phyloP scores from a whole-genome alignment of 2,797 vertebrate genomes.

The Australoheros facetus region DNA sequence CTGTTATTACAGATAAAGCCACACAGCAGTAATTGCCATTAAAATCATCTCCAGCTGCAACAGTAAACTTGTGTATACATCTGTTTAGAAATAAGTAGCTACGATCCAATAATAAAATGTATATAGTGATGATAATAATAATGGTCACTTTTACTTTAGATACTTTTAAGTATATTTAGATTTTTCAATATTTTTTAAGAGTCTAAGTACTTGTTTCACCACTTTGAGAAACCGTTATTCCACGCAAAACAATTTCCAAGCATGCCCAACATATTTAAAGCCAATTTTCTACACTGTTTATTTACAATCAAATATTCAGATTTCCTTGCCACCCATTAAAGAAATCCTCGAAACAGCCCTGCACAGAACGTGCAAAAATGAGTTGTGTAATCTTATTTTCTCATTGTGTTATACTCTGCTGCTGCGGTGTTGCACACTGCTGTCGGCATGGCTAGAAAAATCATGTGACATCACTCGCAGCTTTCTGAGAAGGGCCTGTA shows the following conservation, averaged over 20 bases:
- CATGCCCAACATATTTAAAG: background rate
- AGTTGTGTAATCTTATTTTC: slow-evolving; percentile 26
- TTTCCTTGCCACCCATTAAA: background rate
- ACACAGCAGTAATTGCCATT: too few species aligned
- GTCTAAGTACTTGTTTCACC: background rate
- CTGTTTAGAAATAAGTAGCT: background rate
- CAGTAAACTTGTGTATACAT: background rate
- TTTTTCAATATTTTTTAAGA: background rate
- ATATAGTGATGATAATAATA: background rate
- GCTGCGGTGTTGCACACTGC: slow-evolving; percentile 3
- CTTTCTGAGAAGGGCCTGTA: slow-evolving; percentile 75
- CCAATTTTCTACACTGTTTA: background rate
- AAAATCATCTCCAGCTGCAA: too few species aligned
- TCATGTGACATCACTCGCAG: slow-evolving; percentile 76
- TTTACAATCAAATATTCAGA: background rate
- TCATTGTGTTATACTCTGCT: slow-evolving; percentile 22
- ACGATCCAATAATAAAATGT: background rate
- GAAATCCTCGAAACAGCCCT: background rate
- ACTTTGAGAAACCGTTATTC: background rate
- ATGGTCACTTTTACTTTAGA: background rate
- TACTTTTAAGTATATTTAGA: background rate
- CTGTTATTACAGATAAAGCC: too few species aligned
- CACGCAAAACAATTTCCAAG: background rate
- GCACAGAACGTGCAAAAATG: slow-evolving; percentile 14
- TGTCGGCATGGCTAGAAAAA: slow-evolving; percentile 24